These are phyloP conservation scores for Trachurus trachurus DNA, from an alignment of 2,797 vertebrate genomes.

Conservation along the genomic window DNA sequence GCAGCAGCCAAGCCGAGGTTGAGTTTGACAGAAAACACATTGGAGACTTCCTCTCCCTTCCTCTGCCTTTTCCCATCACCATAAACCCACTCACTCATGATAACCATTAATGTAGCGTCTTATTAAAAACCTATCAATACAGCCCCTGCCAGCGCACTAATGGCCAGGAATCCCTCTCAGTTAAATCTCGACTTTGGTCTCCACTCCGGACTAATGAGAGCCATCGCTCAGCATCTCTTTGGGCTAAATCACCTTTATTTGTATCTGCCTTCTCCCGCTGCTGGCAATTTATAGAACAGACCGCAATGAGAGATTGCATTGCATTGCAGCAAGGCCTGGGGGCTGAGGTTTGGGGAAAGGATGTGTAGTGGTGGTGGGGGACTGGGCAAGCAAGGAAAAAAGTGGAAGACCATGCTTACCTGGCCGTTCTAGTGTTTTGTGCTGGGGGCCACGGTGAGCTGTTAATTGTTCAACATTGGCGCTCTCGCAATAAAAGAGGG, in stretches of 20 bases:
- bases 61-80: constrained; percentile 85
- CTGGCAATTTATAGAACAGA: constrained; percentile 85
- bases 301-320: constrained; percentile 73
- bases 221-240: constrained; percentile 90
- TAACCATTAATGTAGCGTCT: constrained; percentile 89
- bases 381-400: constrained; percentile 27
- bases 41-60: constrained; percentile 80
- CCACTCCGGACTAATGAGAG: constrained; percentile 89
- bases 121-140: constrained; percentile 93
- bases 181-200: constrained; percentile 88
- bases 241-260: constrained; percentile 92
- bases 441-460: constrained; percentile 68
- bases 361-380: constrained; percentile 14
- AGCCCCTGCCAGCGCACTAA: constrained; percentile 85
- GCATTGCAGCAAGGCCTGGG: constrained; percentile 75
- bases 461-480: constrained; percentile 83
- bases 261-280: constrained; percentile 85
- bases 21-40: constrained; percentile 83
- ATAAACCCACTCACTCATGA: constrained; percentile 90
- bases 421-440: constrained; percentile 70
- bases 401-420: constrained; percentile 53
- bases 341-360: constrained; percentile 51
- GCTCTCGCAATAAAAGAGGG: constrained; percentile 77
- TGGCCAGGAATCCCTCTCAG: constrained; percentile 89
- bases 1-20: constrained; percentile 26